Evolutionary conservation across 2,888 invertebrate genomes (phyloP).

Genomic region (Homarus gammarus): DNA sequence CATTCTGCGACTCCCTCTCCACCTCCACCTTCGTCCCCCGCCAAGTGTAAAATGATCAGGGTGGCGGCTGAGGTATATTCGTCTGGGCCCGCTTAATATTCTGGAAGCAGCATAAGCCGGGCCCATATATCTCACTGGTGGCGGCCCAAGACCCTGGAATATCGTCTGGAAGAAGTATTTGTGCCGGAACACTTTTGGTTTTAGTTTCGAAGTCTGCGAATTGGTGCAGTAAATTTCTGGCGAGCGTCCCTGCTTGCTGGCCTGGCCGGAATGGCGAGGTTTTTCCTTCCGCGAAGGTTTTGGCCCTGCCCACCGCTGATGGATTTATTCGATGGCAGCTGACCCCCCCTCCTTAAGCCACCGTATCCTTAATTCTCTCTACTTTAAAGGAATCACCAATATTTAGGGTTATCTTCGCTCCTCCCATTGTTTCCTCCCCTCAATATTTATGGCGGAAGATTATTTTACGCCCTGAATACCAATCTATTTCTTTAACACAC

Average conservation of each 20-base stretch:
- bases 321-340: constrained; percentile 45
- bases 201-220: constrained; percentile 53
- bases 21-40: too few relatives aligned
- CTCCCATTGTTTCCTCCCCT: constrained; percentile 1
- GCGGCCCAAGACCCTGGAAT: constrained; percentile 50
- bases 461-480: background rate
- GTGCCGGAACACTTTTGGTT: constrained; percentile 54
- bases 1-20: too few relatives aligned
- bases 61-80: constrained; percentile 33
- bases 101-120: constrained; percentile 46
- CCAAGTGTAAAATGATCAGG: constrained; percentile 44
- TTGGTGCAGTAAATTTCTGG: constrained; percentile 51
- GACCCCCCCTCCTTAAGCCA: constrained; percentile 45
- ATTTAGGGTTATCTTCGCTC: constrained; percentile 18
- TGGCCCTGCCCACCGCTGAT: constrained; percentile 30
- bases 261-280: background rate
- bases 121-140: constrained; percentile 48
- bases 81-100: constrained; percentile 43
- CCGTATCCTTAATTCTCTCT: constrained; percentile 29
- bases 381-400: constrained; percentile 22
- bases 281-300: constrained; percentile 1
- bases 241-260: constrained; percentile 1
- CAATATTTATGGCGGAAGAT: background rate
- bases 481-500: background rate
- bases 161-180: constrained; percentile 53